Percentiles rank a stretch among this genome's conserved stretches.
These are phyloP conservation scores for Chrysocyon brachyurus DNA, from an alignment of 2,797 vertebrate species.

Conservation along the genomic window DNA sequence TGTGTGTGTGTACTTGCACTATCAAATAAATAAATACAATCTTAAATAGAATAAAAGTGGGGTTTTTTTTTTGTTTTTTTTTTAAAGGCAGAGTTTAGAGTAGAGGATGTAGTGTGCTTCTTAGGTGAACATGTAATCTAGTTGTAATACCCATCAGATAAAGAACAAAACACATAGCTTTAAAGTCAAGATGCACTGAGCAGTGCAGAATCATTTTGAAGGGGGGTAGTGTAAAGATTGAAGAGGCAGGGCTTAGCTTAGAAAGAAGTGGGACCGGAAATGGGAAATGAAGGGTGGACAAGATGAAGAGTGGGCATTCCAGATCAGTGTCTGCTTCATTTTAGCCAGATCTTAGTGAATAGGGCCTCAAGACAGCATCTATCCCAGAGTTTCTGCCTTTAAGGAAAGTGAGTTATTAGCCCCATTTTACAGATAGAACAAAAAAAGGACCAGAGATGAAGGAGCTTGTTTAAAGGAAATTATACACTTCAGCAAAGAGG, in stretches of 20 bases:
- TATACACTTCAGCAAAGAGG: background rate
- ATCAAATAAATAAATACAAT: too few relatives aligned
- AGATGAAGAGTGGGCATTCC: background rate
- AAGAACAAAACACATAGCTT: background rate
- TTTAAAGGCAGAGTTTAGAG: background rate
- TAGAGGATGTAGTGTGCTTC: background rate
- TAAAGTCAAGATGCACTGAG: background rate
- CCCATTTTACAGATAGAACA: background rate
- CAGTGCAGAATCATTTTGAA: background rate
- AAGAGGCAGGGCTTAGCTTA: background rate
- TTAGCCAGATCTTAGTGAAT: background rate
- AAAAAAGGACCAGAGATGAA: background rate
- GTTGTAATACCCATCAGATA: background rate
- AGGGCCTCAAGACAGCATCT: background rate
- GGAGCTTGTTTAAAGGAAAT: slow-evolving; percentile 27
- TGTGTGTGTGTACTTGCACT: too few relatives aligned
- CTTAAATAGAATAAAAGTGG: too few relatives aligned
- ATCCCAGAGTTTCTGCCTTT: background rate
- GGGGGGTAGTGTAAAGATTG: background rate
- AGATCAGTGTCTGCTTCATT: background rate
- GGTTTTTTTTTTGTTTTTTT: too few relatives aligned
- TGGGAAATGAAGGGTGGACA: background rate
- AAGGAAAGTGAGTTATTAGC: background rate
- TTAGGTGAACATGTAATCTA: background rate
- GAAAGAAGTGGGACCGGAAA: background rate